These are phyloP conservation scores for Bilobella aurantiaca DNA, from an alignment of 1,140 invertebrate genomes.

Conservation along the genomic window DNA sequence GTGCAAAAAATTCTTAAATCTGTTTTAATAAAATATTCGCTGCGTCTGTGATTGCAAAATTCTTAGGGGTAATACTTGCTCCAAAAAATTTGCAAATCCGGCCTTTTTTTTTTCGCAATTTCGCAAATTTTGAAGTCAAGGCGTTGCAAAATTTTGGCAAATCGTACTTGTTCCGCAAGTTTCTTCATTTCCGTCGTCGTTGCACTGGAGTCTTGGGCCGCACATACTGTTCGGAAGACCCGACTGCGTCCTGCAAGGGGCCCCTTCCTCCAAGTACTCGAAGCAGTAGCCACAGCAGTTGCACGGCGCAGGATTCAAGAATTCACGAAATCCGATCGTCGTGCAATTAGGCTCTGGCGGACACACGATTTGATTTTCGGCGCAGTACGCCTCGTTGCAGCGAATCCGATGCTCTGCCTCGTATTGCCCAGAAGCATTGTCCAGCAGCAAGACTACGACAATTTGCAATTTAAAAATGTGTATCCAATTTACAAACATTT, in stretches of 20 bases:
- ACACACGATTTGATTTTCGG: slow-evolving; percentile 16
- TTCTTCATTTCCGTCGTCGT: background rate
- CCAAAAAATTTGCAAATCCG: background rate
- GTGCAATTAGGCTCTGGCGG: slow-evolving; percentile 16
- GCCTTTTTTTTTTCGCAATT: background rate
- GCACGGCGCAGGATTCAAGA: slow-evolving; percentile 23
- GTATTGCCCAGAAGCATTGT: background rate
- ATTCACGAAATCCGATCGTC: slow-evolving; percentile 19
- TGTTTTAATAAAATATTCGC: too few species aligned
- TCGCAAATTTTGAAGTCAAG: background rate
- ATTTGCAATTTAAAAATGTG: too few species aligned
- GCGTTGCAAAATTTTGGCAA: background rate
- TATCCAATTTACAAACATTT: too few species aligned
- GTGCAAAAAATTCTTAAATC: too few species aligned
- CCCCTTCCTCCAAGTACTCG: slow-evolving; percentile 25
- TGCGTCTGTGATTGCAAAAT: too few species aligned
- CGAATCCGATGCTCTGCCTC: slow-evolving; percentile 5
- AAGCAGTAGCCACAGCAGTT: slow-evolving; percentile 32
- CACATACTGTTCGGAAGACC: slow-evolving; percentile 20
- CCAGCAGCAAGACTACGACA: background rate
- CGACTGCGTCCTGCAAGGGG: background rate
- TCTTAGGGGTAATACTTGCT: too few species aligned
- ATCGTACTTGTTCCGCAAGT: slow-evolving; percentile 20
- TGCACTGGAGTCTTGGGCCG: slow-evolving; percentile 26
- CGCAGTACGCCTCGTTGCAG: slow-evolving; percentile 17